Evolutionary conservation across 2,888 invertebrate genomes (phyloP), one percentile per base, ranked within the genome.

Genomic region (Pachycephus smyrnensis): DNA sequence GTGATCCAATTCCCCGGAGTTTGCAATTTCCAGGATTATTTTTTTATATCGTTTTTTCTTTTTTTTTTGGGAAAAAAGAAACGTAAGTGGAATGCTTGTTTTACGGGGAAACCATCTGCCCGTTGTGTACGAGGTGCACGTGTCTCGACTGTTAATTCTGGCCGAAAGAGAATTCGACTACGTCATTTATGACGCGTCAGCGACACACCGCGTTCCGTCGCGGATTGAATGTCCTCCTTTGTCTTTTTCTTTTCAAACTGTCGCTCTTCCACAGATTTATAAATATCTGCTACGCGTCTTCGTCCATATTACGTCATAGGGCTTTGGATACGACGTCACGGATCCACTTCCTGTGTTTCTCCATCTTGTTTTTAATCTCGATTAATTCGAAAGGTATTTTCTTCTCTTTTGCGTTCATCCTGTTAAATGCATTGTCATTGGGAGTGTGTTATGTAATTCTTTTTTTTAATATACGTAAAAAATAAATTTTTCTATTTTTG

Each of bases 401-500:
- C 80, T 81, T 77, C 80, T 83, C 79, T 73, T 74, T 75, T 78
- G 31, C 30, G 75, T 71, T 36, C 73, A n/a, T 11, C 76, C 78
- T 77, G 73, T 68, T 74, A 74, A 80, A 77, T 73, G 68, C 75
- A 55, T 33, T 35, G 74, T 31, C 55, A 55, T 55, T 23, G 23
- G 2, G 55, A 55, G 23, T 55, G 15, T 23, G 9, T 55, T 55
- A 55, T 23, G 23, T 15, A 6, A 23, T 1, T 55, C 23, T 55
- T 55, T 55, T 0, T 15, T 15, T 55, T 6, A 23, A 15, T 55
- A 23, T 69, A 78, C 37, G 23, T 0, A 23, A 6, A 55, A 55
- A 23, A 55, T 23, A 55, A 55, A 55, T 55, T 23, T 15, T 23
- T 23, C 55, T 9, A 6, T 15, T 55, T 55, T 15, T 55, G 55